Conservation (phyloP, 64 coral and sea anemone species). For the Montipora sp. region DNA sequence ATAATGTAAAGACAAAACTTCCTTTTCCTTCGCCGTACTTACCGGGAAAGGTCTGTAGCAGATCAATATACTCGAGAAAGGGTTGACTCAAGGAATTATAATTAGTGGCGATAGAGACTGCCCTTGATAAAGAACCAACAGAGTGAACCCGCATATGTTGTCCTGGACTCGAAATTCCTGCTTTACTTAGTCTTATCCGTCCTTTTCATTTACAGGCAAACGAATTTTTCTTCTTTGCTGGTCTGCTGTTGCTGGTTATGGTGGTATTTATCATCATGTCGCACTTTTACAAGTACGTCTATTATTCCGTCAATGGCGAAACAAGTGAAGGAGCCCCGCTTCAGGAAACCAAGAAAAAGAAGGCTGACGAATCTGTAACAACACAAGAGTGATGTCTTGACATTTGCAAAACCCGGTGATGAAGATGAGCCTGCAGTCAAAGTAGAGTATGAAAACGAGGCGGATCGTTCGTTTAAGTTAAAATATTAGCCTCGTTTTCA, state of each 20-base stretch:
- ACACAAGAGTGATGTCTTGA: background rate
- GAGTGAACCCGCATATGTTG: no score
- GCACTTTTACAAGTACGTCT: conserved; percentile 89
- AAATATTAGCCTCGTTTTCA: background rate
- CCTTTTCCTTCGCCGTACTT: no score
- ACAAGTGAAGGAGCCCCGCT: conserved; percentile 24
- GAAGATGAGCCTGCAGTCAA: background rate
- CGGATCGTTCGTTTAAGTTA: background rate
- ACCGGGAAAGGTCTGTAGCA: no score
- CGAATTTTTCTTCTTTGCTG: conserved; percentile 98
- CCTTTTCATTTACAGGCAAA: conserved; percentile 68
- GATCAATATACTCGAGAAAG: no score
- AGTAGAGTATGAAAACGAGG: background rate
- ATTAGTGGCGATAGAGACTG: no score
- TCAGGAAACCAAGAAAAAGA: background rate
- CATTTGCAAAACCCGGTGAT: background rate
- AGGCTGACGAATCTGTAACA: background rate
- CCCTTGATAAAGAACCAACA: no score
- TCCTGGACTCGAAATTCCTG: no score
- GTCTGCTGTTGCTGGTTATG: conserved; percentile 73
- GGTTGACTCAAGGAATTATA: no score
- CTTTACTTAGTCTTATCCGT: background rate
- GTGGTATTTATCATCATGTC: conserved; percentile 95
- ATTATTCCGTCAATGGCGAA: conserved; percentile 83
- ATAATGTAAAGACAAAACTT: no score